A percentile compares a stretch with the other conserved stretches of the same genome.
Evolutionary conservation across 2,888 invertebrate genomes (phyloP).

Genomic region (Trachelus tabidus): DNA sequence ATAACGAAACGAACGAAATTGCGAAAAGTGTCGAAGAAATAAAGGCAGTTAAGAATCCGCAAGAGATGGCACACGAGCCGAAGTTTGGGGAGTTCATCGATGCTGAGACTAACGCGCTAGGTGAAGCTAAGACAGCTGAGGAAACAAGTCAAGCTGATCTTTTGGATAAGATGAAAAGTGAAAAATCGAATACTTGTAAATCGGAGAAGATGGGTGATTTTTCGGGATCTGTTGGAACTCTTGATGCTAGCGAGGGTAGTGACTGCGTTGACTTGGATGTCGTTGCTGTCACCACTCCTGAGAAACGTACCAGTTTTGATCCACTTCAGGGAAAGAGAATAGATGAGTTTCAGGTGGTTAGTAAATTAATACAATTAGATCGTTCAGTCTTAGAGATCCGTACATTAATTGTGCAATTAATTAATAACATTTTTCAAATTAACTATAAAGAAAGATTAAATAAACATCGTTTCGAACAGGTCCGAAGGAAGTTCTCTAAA

Average conservation of each 20-base stretch:
- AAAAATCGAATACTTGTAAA: not conserved
- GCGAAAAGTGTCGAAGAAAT: constrained; percentile 14
- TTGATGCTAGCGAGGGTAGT: constrained; percentile 14
- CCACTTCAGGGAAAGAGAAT: constrained; percentile 31
- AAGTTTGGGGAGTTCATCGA: not conserved
- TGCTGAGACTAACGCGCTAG: not conserved
- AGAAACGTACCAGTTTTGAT: constrained; percentile 33
- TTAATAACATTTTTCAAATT: not conserved
- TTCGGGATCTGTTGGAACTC: constrained; percentile 1
- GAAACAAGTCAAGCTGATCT: not conserved
- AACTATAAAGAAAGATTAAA: constrained; percentile 7
- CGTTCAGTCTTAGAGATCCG: not conserved
- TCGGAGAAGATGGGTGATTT: constrained; percentile 7
- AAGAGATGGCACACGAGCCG: constrained; percentile 16
- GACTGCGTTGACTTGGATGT: constrained; percentile 32
- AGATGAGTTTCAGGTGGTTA: constrained; percentile 48
- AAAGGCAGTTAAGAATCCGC: constrained; percentile 7
- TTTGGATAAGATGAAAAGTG: constrained; percentile 8
- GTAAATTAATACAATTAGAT: constrained; percentile 8
- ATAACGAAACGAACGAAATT: constrained; percentile 14
- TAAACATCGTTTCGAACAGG: constrained; percentile 27
- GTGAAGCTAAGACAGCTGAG: not conserved
- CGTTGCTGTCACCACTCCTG: constrained; percentile 25
- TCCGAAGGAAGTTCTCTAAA: constrained; percentile 54
- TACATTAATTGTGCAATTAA: not conserved